Conservation (phyloP, 2,888 invertebrate genomes). For the Anoncus sp. region DNA sequence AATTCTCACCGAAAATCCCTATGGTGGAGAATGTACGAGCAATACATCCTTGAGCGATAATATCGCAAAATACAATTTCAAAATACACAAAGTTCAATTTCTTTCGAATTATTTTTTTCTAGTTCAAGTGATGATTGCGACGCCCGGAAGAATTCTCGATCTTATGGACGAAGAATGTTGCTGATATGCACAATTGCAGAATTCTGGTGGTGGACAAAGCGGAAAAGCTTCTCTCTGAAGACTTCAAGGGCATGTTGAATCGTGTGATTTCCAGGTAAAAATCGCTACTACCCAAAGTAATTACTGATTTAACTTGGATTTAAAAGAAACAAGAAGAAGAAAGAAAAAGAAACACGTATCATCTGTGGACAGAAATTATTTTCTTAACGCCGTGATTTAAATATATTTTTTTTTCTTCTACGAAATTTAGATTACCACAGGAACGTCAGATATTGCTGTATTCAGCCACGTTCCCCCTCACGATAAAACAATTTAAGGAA, state of each 20-base stretch:
- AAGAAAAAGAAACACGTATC: neutral
- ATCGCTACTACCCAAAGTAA: too few species aligned
- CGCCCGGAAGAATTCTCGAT: constrained; percentile 99
- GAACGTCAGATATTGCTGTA: constrained; percentile 99
- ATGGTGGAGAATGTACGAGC: too few species aligned
- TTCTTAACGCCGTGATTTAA: neutral
- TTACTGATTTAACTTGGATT: too few species aligned
- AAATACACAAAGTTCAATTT: too few species aligned
- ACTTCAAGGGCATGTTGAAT: constrained; percentile 99
- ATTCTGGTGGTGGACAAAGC: constrained; percentile 99
- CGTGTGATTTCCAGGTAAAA: constrained; percentile 92
- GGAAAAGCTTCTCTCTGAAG: constrained; percentile 99
- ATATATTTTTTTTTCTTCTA: neutral
- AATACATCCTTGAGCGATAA: too few species aligned
- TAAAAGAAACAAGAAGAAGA: too few species aligned
- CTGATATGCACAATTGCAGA: constrained; percentile 97
- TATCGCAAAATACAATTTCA: too few species aligned
- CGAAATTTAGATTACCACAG: constrained; percentile 90
- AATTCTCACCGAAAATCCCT: too few species aligned
- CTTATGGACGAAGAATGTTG: constrained; percentile 99
- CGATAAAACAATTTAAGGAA: constrained; percentile 99
- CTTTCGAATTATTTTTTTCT: constrained; percentile 48
- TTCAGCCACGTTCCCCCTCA: constrained; percentile 99
- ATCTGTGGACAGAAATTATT: neutral
- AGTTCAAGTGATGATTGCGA: constrained; percentile 99